Conservation (phyloP, 2,797 vertebrate species). For the Apogon talboti region DNA sequence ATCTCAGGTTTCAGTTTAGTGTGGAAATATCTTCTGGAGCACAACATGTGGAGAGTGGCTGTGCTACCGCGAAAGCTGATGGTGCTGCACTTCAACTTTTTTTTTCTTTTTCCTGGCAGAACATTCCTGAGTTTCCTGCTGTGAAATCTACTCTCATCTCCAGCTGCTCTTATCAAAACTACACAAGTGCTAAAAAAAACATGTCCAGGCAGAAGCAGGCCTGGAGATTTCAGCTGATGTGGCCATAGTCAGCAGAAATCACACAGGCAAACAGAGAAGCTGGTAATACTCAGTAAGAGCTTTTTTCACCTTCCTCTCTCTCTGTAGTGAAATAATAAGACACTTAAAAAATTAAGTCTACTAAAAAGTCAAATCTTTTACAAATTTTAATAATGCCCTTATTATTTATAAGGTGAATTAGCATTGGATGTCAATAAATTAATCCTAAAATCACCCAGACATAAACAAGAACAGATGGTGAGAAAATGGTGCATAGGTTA, state of each 20-base stretch:
- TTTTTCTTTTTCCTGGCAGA: slow-evolving; percentile 65
- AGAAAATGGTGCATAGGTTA: slow-evolving; percentile 77
- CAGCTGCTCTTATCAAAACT: slow-evolving; percentile 74
- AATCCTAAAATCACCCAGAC: slow-evolving; percentile 11
- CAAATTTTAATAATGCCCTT: slow-evolving; percentile 70
- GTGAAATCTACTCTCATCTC: slow-evolving; percentile 64
- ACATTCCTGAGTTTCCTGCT: slow-evolving; percentile 74
- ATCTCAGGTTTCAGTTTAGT: slow-evolving; percentile 16
- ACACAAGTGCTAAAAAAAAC: slow-evolving; percentile 56
- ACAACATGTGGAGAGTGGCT: slow-evolving; percentile 21
- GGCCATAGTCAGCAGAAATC: slow-evolving; percentile 47
- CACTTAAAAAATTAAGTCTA: slow-evolving; percentile 52
- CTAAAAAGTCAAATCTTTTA: slow-evolving; percentile 31
- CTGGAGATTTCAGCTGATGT: slow-evolving; percentile 41
- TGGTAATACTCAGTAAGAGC: slow-evolving; percentile 10
- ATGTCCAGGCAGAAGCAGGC: slow-evolving; percentile 50
- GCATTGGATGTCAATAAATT: slow-evolving; percentile 21
- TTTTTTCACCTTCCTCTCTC: slow-evolving; percentile 1
- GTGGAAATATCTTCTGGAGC: slow-evolving; percentile 17
- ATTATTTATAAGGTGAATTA: slow-evolving; percentile 51
- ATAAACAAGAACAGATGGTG: slow-evolving; percentile 41
- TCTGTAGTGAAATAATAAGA: slow-evolving; percentile 57
- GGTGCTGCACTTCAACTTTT: slow-evolving; percentile 41
- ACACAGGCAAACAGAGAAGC: slow-evolving; percentile 35
- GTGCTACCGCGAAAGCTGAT: slow-evolving; percentile 29